Base-by-base conservation (phyloP, 2,888 invertebrate genomes). In the Tinea semifulvella region DNA sequence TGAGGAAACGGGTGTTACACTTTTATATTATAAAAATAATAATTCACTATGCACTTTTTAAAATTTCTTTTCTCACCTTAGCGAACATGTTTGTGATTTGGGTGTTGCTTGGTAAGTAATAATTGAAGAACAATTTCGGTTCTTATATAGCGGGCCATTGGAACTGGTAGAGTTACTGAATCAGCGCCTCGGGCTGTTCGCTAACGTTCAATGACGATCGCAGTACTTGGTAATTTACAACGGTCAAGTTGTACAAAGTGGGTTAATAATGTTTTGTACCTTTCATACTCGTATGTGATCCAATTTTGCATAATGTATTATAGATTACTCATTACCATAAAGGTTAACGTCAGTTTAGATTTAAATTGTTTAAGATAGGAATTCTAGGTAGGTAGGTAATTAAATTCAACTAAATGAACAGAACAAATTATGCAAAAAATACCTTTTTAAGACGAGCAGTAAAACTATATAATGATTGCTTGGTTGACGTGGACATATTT, bases 121-220 rank as follows among this genome's bases (percentile, higher is more conserved):
- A 11, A 26, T 11, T 26, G 26, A 26, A 26, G 10, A 26, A 26
- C 26, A 26, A 26, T 43, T 16, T 43, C 51, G 50, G 44, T 46
- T 2, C 27, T 26, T 26, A 26, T 54, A 26, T 26, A 47, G 66
- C 67, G 35, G 60, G 39, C 43, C 52, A 53, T 42, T 53, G 49
- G 22, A 48, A 68, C 11, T 19, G 40, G 22, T 19, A 19, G 11
- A 26, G 26, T 26, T 11, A 26, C 26, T 11, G 26, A 26, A n/a
- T n/a, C 26, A 26, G n/a, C 26, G 35, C 46, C 50, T 47, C 27
- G 48, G 47, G 40, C 19, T 11, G 10, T 50, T 43, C 26, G 26
- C 26, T 11, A 11, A 26, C 26, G 26, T 6, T 26, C 26, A 26
- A 26, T 26, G 26, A 26, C 26, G 26, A 26, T 26, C 7, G 10